These are phyloP conservation scores for Agrilus mali DNA, from an alignment of 2,888 invertebrate species.

Conservation along the genomic window DNA sequence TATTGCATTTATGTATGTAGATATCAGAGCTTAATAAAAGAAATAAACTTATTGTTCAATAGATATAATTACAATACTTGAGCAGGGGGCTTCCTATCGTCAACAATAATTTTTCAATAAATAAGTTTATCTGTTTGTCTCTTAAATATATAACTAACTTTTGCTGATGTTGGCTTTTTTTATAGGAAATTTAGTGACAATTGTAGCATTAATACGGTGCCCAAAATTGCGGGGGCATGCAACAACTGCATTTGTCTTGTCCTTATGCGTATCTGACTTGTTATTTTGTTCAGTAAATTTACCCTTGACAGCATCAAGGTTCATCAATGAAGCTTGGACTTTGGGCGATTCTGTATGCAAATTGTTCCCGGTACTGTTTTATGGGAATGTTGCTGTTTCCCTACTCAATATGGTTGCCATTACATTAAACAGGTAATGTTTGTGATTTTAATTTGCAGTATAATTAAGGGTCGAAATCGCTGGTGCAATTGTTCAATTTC, in stretches of 20 bases:
- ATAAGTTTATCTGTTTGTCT: too few relatives aligned
- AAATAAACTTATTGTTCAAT: too few relatives aligned
- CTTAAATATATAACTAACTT: too few relatives aligned
- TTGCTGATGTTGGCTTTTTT: conserved; percentile 11
- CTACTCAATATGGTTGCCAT: conserved; percentile 82
- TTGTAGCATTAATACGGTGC: conserved; percentile 64
- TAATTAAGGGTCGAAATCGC: background rate
- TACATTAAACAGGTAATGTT: conserved; percentile 68
- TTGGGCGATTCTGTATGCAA: conserved; percentile 66
- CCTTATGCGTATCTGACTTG: conserved; percentile 73
- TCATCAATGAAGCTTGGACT: conserved; percentile 69
- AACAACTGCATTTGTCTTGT: conserved; percentile 78
- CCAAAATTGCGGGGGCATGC: conserved; percentile 71
- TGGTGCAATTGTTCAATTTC: background rate
- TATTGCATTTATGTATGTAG: too few relatives aligned
- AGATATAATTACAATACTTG: too few relatives aligned
- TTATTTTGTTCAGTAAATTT: conserved; percentile 75
- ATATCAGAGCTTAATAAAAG: too few relatives aligned
- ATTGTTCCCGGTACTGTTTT: conserved; percentile 79
- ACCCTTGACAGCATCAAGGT: conserved; percentile 72
- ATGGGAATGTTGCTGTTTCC: conserved; percentile 81
- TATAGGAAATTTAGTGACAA: conserved; percentile 72
- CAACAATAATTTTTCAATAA: too few relatives aligned
- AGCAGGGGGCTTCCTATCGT: too few relatives aligned
- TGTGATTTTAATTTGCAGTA: too few relatives aligned